Evolutionary conservation across 1,140 invertebrate species (phyloP), one percentile per base, ranked within the genome.

Genomic region (Watersipora subatra): DNA sequence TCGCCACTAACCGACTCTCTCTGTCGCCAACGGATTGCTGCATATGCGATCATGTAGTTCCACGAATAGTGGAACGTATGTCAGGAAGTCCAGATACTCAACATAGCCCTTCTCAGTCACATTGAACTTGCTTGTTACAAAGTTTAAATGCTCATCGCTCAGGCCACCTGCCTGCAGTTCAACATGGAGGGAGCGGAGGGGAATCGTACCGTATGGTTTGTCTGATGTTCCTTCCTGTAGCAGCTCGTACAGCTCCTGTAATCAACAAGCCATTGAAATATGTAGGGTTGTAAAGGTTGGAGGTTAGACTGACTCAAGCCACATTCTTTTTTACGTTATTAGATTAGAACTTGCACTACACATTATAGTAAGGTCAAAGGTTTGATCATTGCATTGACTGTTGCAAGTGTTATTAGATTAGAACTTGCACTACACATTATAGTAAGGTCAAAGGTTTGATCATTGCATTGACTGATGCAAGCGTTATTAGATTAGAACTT

Each of bases 11-110:
- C 34, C n/a, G 34, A 46, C 34, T n/a, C 34, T 46, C 34, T 46
- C 34, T 7, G 34, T 46, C 22, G 58, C 22, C 15, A 80, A 70
- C 0, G 78, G 78, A 62, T 78, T 72, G 1, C 69, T 65, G 34
- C 78, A 68, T 30, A 80, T 80, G 25, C 76, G 67, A 29, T 73
- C 65, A 64, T 80, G 78, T 28, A 80, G 75, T 67, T 79, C 77
- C 34, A 80, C 68, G 67, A 80, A 80, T 15, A 80, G 69, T 1
- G 78, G 78, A 19, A 79, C 67, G 64, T 80, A 80, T 12, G 73
- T 79, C 57, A 80, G 73, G 66, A 74, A 80, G 68, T 80, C 78
- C 64, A 79, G 28, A 65, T 78, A 80, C 57, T 80, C 78, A 46
- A 79, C 69, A 26, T 71, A 67, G 0, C 77, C 77, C 59, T 69